Base-by-base conservation (phyloP, 1,140 invertebrate species). In the Neelides sp. region DNA sequence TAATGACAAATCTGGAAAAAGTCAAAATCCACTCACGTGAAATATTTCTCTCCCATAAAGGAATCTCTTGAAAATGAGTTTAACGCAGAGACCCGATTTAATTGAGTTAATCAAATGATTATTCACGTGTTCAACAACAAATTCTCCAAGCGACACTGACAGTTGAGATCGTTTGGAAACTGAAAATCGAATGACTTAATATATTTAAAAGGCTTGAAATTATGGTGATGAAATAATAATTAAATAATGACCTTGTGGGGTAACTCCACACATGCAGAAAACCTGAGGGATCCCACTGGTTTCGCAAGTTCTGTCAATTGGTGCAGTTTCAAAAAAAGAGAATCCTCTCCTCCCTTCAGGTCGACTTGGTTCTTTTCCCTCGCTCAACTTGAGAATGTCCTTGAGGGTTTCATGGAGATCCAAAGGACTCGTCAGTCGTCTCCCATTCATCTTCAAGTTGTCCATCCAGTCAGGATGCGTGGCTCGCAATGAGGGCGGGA, bases 211-310 rank as follows among this genome's bases (percentile, higher is more conserved):
- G n/a, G n/a, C n/a, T n/a, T n/a, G n/a, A n/a, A n/a, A n/a, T n/a
- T n/a, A n/a, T n/a, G n/a, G n/a, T n/a, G n/a, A n/a, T n/a, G n/a
- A n/a, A n/a, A n/a, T n/a, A n/a, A n/a, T n/a, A n/a, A n/a, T n/a
- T n/a, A n/a, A n/a, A n/a, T n/a, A n/a, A n/a, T n/a, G n/a, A n/a
- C n/a, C n/a, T n/a, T 27, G 13, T 0, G 54, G 54, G 4, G 52
- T 55, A 0, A 58, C 56, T 0, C 53, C 55, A 35, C 59, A 61
- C 51, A 57, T 58, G 44, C 59, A 61, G 28, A 58, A 61, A 20
- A 19, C 13, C 22, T 50, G 45, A 17, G 59, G 56, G 32, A 61
- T 56, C 4, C 44, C 35, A 15, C 45, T 30, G 22, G 17, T 50
- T 36, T 58, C 55, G 36, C 59, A 61, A 27, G 45, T 61, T 12